Conservation (phyloP, 1,140 invertebrate genomes). For the Physella acuta region DNA sequence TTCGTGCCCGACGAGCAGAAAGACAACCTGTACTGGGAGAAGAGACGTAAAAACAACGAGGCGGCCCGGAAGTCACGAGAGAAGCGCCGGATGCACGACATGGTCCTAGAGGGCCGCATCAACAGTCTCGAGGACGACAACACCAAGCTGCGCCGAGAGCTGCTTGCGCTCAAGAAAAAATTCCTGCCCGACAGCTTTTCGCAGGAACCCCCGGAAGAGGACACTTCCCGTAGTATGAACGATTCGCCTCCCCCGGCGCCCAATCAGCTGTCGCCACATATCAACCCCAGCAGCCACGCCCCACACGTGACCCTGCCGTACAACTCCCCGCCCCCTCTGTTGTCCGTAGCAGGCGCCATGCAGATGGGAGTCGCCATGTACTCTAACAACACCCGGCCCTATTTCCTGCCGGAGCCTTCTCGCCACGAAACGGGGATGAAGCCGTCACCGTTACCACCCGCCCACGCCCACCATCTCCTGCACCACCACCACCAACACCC, state of each 20-base stretch:
- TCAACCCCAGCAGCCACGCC: background rate
- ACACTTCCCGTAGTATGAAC: background rate
- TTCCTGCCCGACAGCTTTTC: slow-evolving; percentile 71
- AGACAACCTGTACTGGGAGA: slow-evolving; percentile 96
- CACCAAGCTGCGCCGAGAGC: slow-evolving; percentile 85
- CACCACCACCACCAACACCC: slow-evolving; percentile 8
- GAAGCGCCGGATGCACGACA: slow-evolving; percentile 93
- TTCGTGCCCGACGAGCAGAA: slow-evolving; percentile 97
- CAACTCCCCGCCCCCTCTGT: slow-evolving; percentile 31
- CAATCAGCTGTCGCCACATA: background rate
- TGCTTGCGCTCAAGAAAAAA: slow-evolving; percentile 89
- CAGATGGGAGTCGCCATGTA: slow-evolving; percentile 25
- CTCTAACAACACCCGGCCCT: slow-evolving; percentile 21
- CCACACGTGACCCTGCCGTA: slow-evolving; percentile 10
- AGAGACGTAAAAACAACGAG: slow-evolving; percentile 91
- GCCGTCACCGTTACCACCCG: no score
- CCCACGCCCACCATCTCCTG: background rate
- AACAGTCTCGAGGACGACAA: slow-evolving; percentile 94
- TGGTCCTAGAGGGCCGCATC: slow-evolving; percentile 91
- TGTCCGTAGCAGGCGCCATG: slow-evolving; percentile 27
- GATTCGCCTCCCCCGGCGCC: background rate
- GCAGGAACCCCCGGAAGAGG: slow-evolving; percentile 32
- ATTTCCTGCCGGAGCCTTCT: slow-evolving; percentile 22
- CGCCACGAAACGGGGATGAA: no score
- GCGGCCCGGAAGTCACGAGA: slow-evolving; percentile 91